These are phyloP conservation scores for Lucilia sericata DNA, from an alignment of 1,140 invertebrate species.

Conservation along the genomic window DNA sequence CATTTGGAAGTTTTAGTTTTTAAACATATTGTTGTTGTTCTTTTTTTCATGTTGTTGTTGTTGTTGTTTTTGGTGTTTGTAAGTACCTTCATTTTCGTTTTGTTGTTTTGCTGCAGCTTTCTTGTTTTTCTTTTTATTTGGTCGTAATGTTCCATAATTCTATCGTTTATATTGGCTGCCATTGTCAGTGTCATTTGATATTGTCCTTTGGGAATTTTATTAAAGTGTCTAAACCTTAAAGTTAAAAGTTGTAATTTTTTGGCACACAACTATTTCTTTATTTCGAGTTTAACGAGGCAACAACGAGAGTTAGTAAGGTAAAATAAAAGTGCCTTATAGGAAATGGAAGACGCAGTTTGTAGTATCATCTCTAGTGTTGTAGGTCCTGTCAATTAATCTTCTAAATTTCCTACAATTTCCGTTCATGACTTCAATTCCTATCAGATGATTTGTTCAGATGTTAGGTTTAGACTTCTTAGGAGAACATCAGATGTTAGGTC, in stretches of 20 bases:
- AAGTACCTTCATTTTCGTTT: background rate
- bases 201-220: constrained; percentile 37
- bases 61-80: constrained; percentile 2
- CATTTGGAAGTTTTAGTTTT: constrained; percentile 18
- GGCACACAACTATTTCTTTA: background rate
- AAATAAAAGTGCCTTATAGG: background rate
- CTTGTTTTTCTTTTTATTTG: background rate
- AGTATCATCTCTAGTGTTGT: too few species aligned
- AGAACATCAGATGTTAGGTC: too few species aligned
- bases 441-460: too few species aligned
- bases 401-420: too few species aligned
- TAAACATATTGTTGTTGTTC: background rate
- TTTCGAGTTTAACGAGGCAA: background rate
- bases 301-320: background rate
- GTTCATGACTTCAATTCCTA: too few species aligned
- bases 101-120: background rate
- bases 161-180: constrained; percentile 27
- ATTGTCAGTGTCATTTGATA: constrained; percentile 41
- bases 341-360: background rate
- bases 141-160: background rate
- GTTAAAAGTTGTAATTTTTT: background rate
- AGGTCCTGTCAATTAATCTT: too few species aligned
- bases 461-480: too few species aligned
- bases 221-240: constrained; percentile 30
- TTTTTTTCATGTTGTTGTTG: background rate